Evolutionary conservation across 2,113 vertebrate genomes (phyloP).

Genomic region (Thamnophis sirtalis): DNA sequence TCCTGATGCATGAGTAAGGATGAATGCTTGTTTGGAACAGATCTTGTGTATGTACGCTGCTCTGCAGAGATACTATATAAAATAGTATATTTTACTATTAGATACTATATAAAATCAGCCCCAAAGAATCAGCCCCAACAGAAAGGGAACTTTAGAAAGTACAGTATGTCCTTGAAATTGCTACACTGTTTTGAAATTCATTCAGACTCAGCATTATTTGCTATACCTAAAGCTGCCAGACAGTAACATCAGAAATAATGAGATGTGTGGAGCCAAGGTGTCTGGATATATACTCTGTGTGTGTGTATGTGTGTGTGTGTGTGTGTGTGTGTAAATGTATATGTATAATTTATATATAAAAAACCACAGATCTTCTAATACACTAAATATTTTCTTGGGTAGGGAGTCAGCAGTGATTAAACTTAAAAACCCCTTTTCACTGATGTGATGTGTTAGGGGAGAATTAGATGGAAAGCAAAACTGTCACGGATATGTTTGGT

Average conservation of each 20-base stretch:
- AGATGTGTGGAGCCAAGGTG: not conserved
- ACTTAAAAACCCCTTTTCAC: not conserved
- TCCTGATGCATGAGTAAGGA: not conserved
- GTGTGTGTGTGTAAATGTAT: no score
- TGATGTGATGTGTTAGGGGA: not conserved
- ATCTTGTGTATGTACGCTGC: not conserved
- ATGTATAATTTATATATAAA: no score
- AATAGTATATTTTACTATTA: no score
- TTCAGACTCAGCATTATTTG: not conserved
- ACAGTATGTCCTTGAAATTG: not conserved
- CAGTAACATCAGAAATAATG: not conserved
- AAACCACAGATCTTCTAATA: not conserved
- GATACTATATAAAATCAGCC: not conserved
- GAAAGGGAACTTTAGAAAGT: not conserved
- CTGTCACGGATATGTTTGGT: not conserved
- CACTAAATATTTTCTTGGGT: not conserved
- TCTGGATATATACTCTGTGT: not conserved
- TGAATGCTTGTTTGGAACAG: not conserved
- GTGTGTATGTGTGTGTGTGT: no score
- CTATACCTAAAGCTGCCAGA: not conserved
- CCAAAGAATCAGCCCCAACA: not conserved
- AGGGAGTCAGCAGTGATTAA: not conserved
- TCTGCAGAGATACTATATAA: not conserved
- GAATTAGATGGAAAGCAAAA: not conserved
- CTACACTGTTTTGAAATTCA: not conserved